Evolutionary conservation across 2,888 invertebrate genomes (phyloP).

Genomic region (Protophormia terraenovae): DNA sequence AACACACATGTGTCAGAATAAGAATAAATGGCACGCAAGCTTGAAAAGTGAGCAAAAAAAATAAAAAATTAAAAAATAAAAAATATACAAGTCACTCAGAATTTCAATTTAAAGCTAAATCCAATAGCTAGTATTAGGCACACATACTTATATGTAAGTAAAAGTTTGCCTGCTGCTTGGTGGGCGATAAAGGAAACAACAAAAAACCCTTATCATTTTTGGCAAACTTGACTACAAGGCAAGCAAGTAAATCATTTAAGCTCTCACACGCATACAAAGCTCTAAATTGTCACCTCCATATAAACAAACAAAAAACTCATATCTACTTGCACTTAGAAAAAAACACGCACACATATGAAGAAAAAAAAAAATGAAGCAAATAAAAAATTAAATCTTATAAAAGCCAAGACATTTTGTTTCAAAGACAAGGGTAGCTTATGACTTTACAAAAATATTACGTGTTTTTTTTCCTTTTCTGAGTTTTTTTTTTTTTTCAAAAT

Average conservation of each 20-base stretch:
- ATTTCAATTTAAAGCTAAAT: constrained; percentile 75
- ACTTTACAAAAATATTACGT: constrained; percentile 13
- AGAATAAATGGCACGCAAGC: constrained; percentile 55
- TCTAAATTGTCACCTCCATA: constrained; percentile 59
- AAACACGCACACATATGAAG: neutral
- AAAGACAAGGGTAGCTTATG: constrained; percentile 51
- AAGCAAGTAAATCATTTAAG: constrained; percentile 65
- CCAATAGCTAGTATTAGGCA: constrained; percentile 69
- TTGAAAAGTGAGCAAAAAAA: constrained; percentile 12
- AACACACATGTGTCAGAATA: constrained; percentile 55
- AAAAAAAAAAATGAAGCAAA: constrained; percentile 16
- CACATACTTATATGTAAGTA: neutral
- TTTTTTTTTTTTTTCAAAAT: neutral
- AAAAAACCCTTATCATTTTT: constrained; percentile 76
- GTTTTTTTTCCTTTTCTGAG: neutral
- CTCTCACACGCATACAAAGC: constrained; percentile 54
- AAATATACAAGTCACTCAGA: constrained; percentile 77
- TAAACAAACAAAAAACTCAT: neutral
- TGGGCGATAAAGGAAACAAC: constrained; percentile 29
- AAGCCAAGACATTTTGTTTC: constrained; percentile 56
- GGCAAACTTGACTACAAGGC: constrained; percentile 43
- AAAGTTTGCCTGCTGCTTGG: constrained; percentile 47
- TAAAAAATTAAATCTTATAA: constrained; percentile 64
- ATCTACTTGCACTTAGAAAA: neutral
- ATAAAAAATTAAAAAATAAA: constrained; percentile 20